phyloP scores from a whole-genome alignment of 2,888 invertebrate species.

The Noctua janthina region DNA sequence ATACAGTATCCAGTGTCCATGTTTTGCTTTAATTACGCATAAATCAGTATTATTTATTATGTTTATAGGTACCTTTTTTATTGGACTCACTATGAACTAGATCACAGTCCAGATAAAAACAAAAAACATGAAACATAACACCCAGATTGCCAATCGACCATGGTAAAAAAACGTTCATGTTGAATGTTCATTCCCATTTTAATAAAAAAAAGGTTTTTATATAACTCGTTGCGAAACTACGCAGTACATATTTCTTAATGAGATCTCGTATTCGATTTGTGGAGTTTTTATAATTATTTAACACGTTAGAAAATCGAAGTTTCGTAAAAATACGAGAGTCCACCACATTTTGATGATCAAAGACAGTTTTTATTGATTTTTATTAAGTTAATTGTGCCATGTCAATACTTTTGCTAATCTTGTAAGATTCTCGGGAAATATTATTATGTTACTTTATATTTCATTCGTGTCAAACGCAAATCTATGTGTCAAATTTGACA shows the following conservation, averaged over 20 bases:
- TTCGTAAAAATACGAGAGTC: neutral
- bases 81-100: conserved; percentile 34
- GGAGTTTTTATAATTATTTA: neutral
- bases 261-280: conserved; percentile 45
- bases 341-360: conserved; percentile 4
- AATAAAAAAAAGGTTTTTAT: conserved; percentile 56
- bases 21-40: neutral
- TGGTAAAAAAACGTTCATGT: conserved; percentile 52
- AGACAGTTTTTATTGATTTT: neutral
- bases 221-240: conserved; percentile 42
- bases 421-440: neutral
- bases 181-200: conserved; percentile 45
- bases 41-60: neutral
- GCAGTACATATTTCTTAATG: conserved; percentile 44
- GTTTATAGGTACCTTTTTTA: neutral
- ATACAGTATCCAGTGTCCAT: neutral
- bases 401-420: neutral
- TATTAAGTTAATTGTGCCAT: neutral
- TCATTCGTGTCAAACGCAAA: neutral
- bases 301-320: neutral
- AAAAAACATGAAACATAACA: conserved; percentile 43
- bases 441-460: neutral
- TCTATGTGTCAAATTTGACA: neutral
- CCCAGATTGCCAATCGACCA: conserved; percentile 39
- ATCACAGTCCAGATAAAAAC: conserved; percentile 34